Evolutionary conservation across 2,888 invertebrate genomes (phyloP).

Genomic region (Drosophila rubida): DNA sequence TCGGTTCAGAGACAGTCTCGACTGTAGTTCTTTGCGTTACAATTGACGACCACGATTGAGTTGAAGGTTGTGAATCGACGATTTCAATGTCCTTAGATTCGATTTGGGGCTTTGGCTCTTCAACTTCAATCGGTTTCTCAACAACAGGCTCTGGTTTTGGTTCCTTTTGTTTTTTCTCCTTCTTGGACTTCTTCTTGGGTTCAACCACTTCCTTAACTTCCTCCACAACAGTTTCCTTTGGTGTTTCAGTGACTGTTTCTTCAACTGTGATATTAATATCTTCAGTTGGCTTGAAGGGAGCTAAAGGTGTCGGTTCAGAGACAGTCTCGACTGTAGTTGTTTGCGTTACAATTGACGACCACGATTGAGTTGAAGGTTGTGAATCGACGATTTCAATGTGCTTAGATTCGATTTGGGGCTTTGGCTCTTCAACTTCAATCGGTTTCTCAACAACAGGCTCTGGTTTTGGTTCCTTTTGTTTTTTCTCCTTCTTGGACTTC

Average conservation of each 20-base stretch:
- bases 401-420: not conserved
- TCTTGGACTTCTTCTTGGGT: not conserved
- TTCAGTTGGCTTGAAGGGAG: conserved; percentile 1
- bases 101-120: not conserved
- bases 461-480: not conserved
- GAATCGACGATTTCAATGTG: not conserved
- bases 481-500: not conserved
- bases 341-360: not conserved
- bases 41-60: not conserved
- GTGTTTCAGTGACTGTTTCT: not conserved
- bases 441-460: not conserved
- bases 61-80: not conserved
- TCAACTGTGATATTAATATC: not conserved
- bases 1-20: not conserved
- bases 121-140: not conserved
- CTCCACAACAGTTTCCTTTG: not conserved
- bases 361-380: not conserved
- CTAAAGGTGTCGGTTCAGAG: not conserved
- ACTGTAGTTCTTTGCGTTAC: not conserved
- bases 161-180: not conserved
- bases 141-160: not conserved
- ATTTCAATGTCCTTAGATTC: not conserved
- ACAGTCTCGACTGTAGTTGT: not conserved
- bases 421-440: not conserved
- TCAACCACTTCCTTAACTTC: not conserved